phyloP scores from a whole-genome alignment of 2,113 vertebrate species.

The Piprites chloris region DNA sequence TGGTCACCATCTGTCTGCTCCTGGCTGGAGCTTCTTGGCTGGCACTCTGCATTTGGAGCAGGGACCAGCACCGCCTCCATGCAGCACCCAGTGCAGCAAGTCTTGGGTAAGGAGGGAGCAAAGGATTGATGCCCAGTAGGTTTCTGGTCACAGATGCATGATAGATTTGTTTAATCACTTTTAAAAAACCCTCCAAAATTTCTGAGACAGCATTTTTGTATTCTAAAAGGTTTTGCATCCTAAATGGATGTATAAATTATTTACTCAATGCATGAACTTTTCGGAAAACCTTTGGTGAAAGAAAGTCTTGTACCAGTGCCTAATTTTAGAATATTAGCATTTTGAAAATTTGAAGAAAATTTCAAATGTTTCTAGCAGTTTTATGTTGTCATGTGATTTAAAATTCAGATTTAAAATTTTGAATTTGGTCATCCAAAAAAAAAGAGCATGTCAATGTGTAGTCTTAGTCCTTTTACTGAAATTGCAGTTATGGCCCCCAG shows the following conservation, averaged over 20 bases:
- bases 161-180: neutral
- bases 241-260: neutral
- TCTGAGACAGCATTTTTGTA: neutral
- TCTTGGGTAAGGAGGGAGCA: rapidly evolving
- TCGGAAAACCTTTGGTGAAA: neutral
- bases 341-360: neutral
- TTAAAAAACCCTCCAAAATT: neutral
- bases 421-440: neutral
- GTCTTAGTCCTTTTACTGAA: neutral
- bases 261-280: neutral
- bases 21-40: neutral
- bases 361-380: neutral
- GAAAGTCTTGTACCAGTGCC: neutral
- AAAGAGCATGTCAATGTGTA: neutral
- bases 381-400: neutral
- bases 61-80: rapidly evolving
- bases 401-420: neutral
- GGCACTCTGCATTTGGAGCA: neutral
- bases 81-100: neutral
- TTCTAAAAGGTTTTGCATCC: neutral
- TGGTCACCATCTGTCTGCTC: slow-evolving; percentile 47
- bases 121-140: neutral
- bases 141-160: neutral
- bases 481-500: neutral
- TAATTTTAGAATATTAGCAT: neutral